A percentile compares a stretch with the other conserved stretches of the same genome.
These are phyloP conservation scores for Thinocorus orbignyianus DNA, from an alignment of 2,113 vertebrate species.

Conservation along the genomic window DNA sequence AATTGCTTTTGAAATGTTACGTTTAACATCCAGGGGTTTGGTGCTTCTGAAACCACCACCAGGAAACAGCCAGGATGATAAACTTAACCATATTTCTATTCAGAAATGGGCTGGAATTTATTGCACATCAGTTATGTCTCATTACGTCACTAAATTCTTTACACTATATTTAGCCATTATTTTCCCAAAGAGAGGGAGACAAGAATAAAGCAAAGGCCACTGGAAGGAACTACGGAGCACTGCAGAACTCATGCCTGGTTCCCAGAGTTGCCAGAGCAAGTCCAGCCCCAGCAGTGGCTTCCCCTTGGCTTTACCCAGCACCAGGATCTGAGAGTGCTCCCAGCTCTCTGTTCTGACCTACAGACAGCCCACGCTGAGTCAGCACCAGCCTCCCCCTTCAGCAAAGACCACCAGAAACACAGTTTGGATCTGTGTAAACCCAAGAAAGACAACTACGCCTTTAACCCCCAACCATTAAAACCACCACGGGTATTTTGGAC, in stretches of 20 bases:
- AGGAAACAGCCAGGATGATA: neutral
- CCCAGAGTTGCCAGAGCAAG: fast-evolving
- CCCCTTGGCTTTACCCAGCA: neutral
- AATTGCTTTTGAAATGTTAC: neutral
- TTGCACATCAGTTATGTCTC: neutral
- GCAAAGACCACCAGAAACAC: neutral
- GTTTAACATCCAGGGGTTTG: neutral
- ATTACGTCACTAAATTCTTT: neutral
- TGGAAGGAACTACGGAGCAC: neutral
- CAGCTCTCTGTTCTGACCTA: neutral
- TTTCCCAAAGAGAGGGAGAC: neutral
- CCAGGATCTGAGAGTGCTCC: neutral
- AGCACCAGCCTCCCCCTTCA: neutral
- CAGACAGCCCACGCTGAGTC: neutral
- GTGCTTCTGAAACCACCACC: neutral
- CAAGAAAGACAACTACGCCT: fast-evolving
- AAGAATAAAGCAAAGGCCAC: neutral
- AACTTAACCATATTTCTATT: neutral
- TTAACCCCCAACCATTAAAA: neutral
- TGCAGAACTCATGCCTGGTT: neutral
- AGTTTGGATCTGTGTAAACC: neutral
- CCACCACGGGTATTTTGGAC: neutral
- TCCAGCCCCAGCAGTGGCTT: fast-evolving
- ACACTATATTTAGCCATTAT: fast-evolving
- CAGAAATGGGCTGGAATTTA: neutral